Percentiles rank a stretch among this genome's conserved stretches.
phyloP scores from a whole-genome alignment of 1,140 invertebrate genomes.

The Penaeus indicus region DNA sequence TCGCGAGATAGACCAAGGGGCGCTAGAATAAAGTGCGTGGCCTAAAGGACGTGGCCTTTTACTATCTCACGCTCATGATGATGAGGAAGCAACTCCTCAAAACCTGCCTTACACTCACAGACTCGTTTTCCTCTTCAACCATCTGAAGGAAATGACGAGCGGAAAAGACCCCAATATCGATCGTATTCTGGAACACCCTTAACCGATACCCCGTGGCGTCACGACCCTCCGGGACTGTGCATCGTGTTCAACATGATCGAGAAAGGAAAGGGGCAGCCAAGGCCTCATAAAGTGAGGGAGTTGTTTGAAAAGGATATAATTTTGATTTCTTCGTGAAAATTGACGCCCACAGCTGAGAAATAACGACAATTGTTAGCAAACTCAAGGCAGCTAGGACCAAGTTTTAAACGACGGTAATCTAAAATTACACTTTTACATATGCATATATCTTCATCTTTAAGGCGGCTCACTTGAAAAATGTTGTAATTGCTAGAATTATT shows the following conservation, averaged over 20 bases:
- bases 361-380: constrained; percentile 55
- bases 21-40: constrained; percentile 42
- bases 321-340: constrained; percentile 60
- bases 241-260: constrained; percentile 62
- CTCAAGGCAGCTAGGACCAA: constrained; percentile 60
- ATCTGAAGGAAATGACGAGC: constrained; percentile 24
- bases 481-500: too few species aligned
- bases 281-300: constrained; percentile 47
- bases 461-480: too few species aligned
- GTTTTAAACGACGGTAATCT: constrained; percentile 63
- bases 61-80: constrained; percentile 54
- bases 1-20: background rate
- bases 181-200: constrained; percentile 9
- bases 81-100: constrained; percentile 55
- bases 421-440: background rate
- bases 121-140: constrained; percentile 53
- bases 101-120: constrained; percentile 63
- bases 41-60: constrained; percentile 64
- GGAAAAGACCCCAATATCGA: constrained; percentile 14
- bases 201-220: constrained; percentile 50
- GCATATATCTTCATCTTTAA: background rate
- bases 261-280: constrained; percentile 31
- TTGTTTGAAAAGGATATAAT: constrained; percentile 60
- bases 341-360: constrained; percentile 48
- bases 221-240: constrained; percentile 56